Conservation (phyloP, 2,888 invertebrate genomes). For the Euzetes globulus region DNA sequence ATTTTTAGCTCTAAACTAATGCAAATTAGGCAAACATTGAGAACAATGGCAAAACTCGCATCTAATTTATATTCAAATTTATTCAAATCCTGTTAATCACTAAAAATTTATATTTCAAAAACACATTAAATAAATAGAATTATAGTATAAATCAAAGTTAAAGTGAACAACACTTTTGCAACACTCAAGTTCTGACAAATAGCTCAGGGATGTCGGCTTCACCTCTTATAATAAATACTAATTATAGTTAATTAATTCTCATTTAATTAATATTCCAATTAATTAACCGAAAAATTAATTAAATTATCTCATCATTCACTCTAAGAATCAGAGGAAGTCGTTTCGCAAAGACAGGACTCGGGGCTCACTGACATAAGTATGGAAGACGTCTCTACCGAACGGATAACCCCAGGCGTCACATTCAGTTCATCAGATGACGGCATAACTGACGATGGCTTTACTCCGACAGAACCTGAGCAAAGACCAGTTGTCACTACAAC, state of each 20-base stretch:
- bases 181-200: too few relatives aligned
- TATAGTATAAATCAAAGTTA: too few relatives aligned
- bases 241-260: neutral
- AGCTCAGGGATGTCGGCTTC: too few relatives aligned
- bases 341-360: neutral
- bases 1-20: too few relatives aligned
- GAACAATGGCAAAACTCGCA: too few relatives aligned
- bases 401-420: neutral
- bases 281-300: neutral
- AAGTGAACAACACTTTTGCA: too few relatives aligned
- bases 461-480: neutral
- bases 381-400: conserved; percentile 20
- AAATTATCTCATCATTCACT: neutral
- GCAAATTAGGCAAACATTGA: too few relatives aligned
- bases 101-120: too few relatives aligned
- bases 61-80: too few relatives aligned
- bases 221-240: neutral
- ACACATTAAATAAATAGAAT: too few relatives aligned
- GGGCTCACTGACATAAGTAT: neutral
- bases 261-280: neutral
- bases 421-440: neutral
- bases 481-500: neutral
- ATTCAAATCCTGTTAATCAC: too few relatives aligned
- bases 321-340: neutral
- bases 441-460: conserved; percentile 9